phyloP scores from a whole-genome alignment of 2,888 invertebrate species.

The Zonitis immaculata region DNA sequence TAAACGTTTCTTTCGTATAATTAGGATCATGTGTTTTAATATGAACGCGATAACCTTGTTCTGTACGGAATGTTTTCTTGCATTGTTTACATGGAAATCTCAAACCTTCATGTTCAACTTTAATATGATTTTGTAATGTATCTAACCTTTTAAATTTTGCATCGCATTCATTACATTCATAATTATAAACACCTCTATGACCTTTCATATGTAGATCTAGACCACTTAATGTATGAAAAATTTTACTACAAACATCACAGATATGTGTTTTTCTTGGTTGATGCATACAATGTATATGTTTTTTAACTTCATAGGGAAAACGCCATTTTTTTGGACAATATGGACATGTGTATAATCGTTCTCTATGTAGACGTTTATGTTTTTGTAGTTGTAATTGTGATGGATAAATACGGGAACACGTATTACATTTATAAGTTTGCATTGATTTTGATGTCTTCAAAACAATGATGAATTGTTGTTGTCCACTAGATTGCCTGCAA shows the following conservation, averaged over 20 bases:
- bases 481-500: not conserved
- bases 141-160: conserved; percentile 46
- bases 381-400: not conserved
- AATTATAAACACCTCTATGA: conserved; percentile 37
- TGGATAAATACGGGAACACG: not conserved
- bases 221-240: conserved; percentile 4
- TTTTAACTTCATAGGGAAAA: not conserved
- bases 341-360: not conserved
- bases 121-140: conserved; percentile 26
- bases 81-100: conserved; percentile 29
- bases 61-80: conserved; percentile 26
- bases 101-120: conserved; percentile 32
- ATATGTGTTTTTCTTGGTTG: not conserved
- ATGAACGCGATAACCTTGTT: conserved; percentile 28
- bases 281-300: not conserved
- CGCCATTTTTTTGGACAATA: not conserved
- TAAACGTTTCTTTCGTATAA: conserved; percentile 16
- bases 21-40: conserved; percentile 24
- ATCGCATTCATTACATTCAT: conserved; percentile 50
- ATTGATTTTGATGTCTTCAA: not conserved
- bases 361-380: conserved; percentile 1
- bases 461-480: not conserved
- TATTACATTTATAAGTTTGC: not conserved
- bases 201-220: conserved; percentile 12
- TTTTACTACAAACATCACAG: conserved; percentile 27